Conservation (phyloP, 2,888 invertebrate genomes). For the Plebejus anna region DNA sequence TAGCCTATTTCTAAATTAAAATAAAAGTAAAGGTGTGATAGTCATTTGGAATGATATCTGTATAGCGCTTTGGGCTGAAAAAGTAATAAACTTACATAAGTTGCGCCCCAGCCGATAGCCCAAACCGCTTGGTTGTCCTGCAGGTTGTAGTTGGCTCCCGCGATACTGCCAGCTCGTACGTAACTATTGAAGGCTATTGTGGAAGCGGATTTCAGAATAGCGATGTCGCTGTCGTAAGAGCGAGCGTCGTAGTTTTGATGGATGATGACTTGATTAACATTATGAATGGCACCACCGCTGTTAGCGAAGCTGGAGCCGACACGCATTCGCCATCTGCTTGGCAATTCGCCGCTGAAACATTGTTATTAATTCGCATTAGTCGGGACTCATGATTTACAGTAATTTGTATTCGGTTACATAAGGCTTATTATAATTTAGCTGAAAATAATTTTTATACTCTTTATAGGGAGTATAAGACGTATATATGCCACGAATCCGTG, state of each 20-base stretch:
- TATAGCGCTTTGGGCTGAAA: no score
- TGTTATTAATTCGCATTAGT: not conserved
- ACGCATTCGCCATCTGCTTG: slow-evolving; percentile 43
- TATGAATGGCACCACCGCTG: slow-evolving; percentile 47
- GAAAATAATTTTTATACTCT: no score
- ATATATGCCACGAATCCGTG: no score
- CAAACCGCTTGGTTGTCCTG: slow-evolving; percentile 50
- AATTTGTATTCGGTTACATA: not conserved
- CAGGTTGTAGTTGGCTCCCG: slow-evolving; percentile 47
- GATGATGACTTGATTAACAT: slow-evolving; percentile 36
- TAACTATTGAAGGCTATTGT: slow-evolving; percentile 42
- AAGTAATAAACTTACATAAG: slow-evolving; percentile 32
- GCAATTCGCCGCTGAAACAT: slow-evolving; percentile 42
- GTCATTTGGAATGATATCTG: not conserved
- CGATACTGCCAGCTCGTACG: slow-evolving; percentile 45
- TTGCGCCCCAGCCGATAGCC: slow-evolving; percentile 61
- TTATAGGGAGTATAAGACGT: no score
- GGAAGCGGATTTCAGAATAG: slow-evolving; percentile 46
- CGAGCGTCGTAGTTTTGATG: slow-evolving; percentile 20
- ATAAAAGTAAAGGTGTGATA: not conserved
- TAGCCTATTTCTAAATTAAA: no score
- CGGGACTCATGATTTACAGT: not conserved
- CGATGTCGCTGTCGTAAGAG: slow-evolving; percentile 45
- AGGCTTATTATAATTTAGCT: no score
- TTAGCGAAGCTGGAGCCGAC: slow-evolving; percentile 46